Conservation (phyloP, 2,113 vertebrate species). For the Sceloporus undulatus region DNA sequence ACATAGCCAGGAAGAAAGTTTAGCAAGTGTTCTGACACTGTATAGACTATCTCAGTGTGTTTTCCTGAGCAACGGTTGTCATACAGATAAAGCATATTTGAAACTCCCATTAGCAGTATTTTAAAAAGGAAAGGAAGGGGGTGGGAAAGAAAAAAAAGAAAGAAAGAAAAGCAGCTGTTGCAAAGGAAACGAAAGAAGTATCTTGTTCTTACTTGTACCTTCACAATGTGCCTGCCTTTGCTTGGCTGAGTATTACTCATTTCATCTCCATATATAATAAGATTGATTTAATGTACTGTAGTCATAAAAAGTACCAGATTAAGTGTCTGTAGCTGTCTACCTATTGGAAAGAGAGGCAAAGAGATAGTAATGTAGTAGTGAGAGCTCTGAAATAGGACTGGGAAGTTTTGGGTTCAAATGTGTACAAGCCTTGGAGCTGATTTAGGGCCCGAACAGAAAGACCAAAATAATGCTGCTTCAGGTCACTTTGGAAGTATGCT, state of each 20-base stretch:
- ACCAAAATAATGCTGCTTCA: too few species aligned
- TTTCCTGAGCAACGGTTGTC: slow-evolving; percentile 70
- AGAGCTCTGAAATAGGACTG: not conserved
- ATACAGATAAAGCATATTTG: slow-evolving; percentile 50
- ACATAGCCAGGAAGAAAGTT: slow-evolving; percentile 60
- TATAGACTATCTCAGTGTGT: slow-evolving; percentile 61
- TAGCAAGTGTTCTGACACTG: slow-evolving; percentile 60
- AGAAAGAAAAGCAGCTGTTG: slow-evolving; percentile 13
- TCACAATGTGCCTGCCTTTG: slow-evolving; percentile 46
- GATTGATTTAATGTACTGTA: slow-evolving; percentile 41
- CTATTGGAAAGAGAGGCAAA: not conserved
- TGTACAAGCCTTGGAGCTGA: not conserved
- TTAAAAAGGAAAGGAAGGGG: not conserved
- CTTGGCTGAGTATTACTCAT: slow-evolving; percentile 60
- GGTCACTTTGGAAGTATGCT: too few species aligned
- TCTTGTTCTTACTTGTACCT: slow-evolving; percentile 73
- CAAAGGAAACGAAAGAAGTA: slow-evolving; percentile 41
- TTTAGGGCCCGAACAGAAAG: too few species aligned
- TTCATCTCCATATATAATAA: slow-evolving; percentile 21
- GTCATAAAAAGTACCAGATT: slow-evolving; percentile 20
- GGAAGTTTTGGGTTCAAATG: not conserved
- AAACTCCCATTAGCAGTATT: slow-evolving; percentile 54
- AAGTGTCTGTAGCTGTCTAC: not conserved
- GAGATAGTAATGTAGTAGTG: not conserved
- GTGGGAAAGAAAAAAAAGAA: not conserved